Evolutionary conservation across 1,140 invertebrate species (phyloP), one percentile per base, ranked within the genome.

Genomic region (Daktulosphaira vitifoliae): DNA sequence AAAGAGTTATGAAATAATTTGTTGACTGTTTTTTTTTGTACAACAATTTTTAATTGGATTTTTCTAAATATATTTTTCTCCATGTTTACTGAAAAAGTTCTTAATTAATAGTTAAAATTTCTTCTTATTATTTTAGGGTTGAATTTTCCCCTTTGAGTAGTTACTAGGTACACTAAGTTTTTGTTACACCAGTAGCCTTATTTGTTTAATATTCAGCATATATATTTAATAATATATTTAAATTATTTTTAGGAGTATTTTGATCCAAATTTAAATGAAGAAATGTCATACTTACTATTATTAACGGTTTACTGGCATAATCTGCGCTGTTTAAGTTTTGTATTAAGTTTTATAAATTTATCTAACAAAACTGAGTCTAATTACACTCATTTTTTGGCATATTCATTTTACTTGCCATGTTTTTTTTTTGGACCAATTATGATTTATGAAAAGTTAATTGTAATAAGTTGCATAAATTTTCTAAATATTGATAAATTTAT

Each of bases 391-490:
- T 79, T 80, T 67, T 70, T 86, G 20, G 80, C 82, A 29, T 93
- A 92, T 72, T 81, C 81, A 66, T 81, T 92, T 67, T 93, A 94
- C 74, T 80, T 92, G 42, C 90, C 90, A 25, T 78, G 84, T 9
- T 78, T 89, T 44, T 85, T 87, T 69, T 80, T 83, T 68, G 90
- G 90, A 48, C 90, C 90, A 22, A 77, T 92, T 53, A 80, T 93
- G 67, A 77, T 84, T 5, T 92, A 86, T 76, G 77, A 82, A 68
- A 79, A 84, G 70, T 88, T 84, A 77, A 68, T 76, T 23, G 64
- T 62, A 62, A 62, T 54, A n/a, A 23, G n/a, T 56, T 23, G 1
- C 13, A 39, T 16, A 5, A 53, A 38, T 15, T 15, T 39, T 25
- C 1, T 18, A 50, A n/a, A 25, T 50, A 49, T 23, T 49, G 3